Conservation (phyloP, 2,888 invertebrate genomes). For the Exocentrus adspersus region DNA sequence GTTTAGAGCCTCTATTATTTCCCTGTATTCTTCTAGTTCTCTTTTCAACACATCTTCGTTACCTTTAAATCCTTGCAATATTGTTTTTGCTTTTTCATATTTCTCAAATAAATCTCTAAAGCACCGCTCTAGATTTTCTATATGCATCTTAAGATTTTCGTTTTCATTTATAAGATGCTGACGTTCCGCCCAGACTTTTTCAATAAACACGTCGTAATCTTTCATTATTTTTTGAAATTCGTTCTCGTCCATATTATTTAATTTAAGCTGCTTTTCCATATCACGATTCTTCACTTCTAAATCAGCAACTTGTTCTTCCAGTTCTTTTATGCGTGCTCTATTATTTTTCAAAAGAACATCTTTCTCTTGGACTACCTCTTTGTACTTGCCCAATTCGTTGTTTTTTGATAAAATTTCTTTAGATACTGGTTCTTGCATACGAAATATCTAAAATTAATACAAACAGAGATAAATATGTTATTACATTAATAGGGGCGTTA, state of each 20-base stretch:
- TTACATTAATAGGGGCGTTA: no score
- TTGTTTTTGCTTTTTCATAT: conserved; percentile 54
- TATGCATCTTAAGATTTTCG: conserved; percentile 46
- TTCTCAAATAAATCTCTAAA: conserved; percentile 56
- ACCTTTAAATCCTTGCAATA: conserved; percentile 52
- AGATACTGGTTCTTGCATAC: conserved; percentile 51
- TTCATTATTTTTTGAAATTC: conserved; percentile 46
- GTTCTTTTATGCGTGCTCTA: conserved; percentile 40
- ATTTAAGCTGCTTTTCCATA: conserved; percentile 30
- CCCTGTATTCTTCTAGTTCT: conserved; percentile 50
- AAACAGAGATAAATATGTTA: neutral
- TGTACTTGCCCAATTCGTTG: conserved; percentile 41
- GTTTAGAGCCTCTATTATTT: conserved; percentile 46
- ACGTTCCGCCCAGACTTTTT: conserved; percentile 52
- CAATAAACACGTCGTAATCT: conserved; percentile 55
- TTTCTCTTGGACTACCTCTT: conserved; percentile 49
- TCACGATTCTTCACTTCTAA: conserved; percentile 40
- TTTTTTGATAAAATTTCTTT: conserved; percentile 45
- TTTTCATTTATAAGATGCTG: conserved; percentile 49
- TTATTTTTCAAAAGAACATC: conserved; percentile 46
- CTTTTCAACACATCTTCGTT: conserved; percentile 53
- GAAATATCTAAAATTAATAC: conserved; percentile 45
- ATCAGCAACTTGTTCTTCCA: conserved; percentile 42
- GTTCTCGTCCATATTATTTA: conserved; percentile 31
- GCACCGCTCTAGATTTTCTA: conserved; percentile 54